Evolutionary conservation across 2,888 invertebrate species (phyloP), one percentile per base, ranked within the genome.

Genomic region (Plebejus melissa): DNA sequence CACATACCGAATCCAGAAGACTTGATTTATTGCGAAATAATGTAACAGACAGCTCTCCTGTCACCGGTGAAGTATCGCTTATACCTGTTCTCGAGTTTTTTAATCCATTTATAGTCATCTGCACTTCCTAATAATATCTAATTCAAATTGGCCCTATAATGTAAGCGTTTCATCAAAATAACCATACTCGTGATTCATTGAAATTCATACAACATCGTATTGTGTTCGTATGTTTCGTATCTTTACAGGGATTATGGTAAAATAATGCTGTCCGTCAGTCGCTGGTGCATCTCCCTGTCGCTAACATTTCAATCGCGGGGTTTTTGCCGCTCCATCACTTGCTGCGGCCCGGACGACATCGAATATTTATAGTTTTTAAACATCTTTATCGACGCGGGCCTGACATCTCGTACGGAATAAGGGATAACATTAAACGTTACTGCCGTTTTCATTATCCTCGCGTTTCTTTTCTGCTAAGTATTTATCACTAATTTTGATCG

Each of bases 231-330:
- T 88, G 88, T 90, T 89, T 89, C 87, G 83, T 88, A 83, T 83
- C 88, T 87, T 82, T 86, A 90, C 92, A 91, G 90, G 90, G 91
- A 91, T 90, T 93, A 93, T 93, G 93, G 85, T 92, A 93, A 92
- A 91, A 91, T 90, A 90, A 90, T 90, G 82, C 91, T 88, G 89
- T 88, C 88, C 84, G 88, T 87, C 88, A 85, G 87, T 88, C 91
- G 90, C 90, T 90, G 90, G 91, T 92, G 93, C 90, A 92, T 91
- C 90, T 84, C 82, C 81, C 89, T 91, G 93, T 91, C 93, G 90
- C 89, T 91, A 89, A 92, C 93, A 89, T 91, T 89, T 93, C 93
- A 93, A 93, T 91, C 89, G 83, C 84, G 86, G 86, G 85, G 89
- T 91, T 93, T 91, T 92, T 92, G 87, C 85, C 83, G 86, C 86